Base-by-base conservation (phyloP, 2,888 invertebrate genomes). In the Brenthis hecate region DNA sequence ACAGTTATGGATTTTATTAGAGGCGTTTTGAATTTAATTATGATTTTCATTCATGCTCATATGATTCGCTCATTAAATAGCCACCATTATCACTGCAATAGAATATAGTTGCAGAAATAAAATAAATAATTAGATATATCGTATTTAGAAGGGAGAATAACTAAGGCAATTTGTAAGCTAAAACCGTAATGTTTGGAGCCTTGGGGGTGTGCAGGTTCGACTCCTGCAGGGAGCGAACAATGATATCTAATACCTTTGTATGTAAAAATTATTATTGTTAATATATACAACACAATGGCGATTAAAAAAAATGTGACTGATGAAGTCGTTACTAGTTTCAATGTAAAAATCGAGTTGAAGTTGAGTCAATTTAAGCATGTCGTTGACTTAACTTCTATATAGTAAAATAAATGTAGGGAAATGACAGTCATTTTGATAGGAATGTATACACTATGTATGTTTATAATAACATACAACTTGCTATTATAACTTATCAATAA, bases 141-240 rank as follows among this genome's bases (percentile, higher is more conserved):
- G 51, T 53, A 16, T 53, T 14, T 36, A 55, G n/a, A 47, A 48
- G n/a, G 19, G n/a, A 23, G n/a, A n/a, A 43, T 50, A 2, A 50
- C n/a, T 28, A 61, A 11, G 13, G 48, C 16, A 56, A 13, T 16
- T 11, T 50, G 16, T 16, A 50, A 50, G 32, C 16, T 47, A 54
- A 65, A 16, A 5, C 23, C 43, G 3, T 53, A 54, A 4, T 36
- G 16, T 8, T 16, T 32, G 16, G 32, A 32, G 23, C 3, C 48
- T 43, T 50, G 50, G 32, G 69, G 61, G 68, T 56, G 13, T 23
- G 57, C 69, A 66, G 69, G 69, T 69, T 69, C 69, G 63, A 69
- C 13, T 66, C 69, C 66, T 69, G 69, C 54, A 47, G 57, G 57
- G 62, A 69, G 66, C 66, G 48, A 28, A 50, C 16, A 32, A 50